These are phyloP conservation scores for Madoqua kirkii DNA, from an alignment of 2,113 vertebrate species.

Conservation along the genomic window DNA sequence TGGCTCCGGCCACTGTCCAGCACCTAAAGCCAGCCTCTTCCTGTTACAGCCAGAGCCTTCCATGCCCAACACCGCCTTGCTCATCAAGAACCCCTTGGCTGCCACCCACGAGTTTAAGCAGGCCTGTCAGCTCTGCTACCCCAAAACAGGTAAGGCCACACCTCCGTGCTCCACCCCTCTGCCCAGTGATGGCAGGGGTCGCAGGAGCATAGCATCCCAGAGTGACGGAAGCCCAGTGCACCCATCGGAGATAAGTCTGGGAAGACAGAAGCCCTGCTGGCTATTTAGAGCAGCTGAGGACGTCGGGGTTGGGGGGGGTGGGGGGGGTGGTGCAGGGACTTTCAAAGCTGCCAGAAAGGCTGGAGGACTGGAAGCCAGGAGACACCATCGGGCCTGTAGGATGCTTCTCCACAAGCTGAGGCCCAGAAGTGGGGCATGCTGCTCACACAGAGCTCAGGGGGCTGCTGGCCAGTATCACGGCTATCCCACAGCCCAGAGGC, in stretches of 20 bases:
- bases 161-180: rapidly evolving
- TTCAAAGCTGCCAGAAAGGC: background rate
- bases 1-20: constrained; percentile 58
- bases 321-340: no score
- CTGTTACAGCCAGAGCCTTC: constrained; percentile 71
- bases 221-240: background rate
- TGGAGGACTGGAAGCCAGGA: background rate
- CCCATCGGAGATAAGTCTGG: background rate
- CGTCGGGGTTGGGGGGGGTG: rapidly evolving
- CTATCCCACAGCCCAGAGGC: background rate
- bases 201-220: rapidly evolving
- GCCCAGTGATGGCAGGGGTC: background rate
- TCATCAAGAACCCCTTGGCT: constrained; percentile 92
- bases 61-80: constrained; percentile 86
- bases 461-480: rapidly evolving
- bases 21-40: constrained; percentile 55
- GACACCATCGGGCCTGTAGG: background rate
- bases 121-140: constrained; percentile 91
- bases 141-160: constrained; percentile 88
- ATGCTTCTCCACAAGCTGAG: background rate
- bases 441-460: background rate
- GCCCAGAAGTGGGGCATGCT: background rate
- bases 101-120: constrained; percentile 92
- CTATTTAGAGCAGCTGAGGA: background rate
- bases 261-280: background rate